These are phyloP conservation scores for Hyles vespertilio DNA, from an alignment of 1,140 invertebrate species.

Conservation along the genomic window DNA sequence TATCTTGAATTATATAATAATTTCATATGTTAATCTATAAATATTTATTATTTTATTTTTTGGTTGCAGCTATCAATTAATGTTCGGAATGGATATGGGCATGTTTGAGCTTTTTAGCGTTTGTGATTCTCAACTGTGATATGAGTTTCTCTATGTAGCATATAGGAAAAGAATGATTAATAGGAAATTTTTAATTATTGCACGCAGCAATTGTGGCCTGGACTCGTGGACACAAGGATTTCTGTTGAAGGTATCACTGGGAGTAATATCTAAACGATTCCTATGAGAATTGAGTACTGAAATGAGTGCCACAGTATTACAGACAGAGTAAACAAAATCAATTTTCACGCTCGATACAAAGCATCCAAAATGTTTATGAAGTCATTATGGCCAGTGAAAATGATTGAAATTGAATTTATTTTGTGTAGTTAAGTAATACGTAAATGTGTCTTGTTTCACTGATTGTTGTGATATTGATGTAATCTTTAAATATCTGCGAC, in stretches of 20 bases:
- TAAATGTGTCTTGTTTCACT: too few relatives aligned
- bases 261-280: conserved; percentile 56
- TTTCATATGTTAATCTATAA: conserved; percentile 18
- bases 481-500: background rate
- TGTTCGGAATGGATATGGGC: conserved; percentile 70
- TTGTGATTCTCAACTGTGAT: conserved; percentile 67
- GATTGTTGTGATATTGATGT: conserved; percentile 3
- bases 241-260: conserved; percentile 71
- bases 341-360: background rate
- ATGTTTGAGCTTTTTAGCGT: conserved; percentile 65
- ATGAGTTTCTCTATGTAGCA: conserved; percentile 50
- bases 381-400: conserved; percentile 9
- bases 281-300: background rate
- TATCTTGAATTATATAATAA: conserved; percentile 4
- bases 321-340: background rate
- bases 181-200: conserved; percentile 61
- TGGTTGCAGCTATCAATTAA: conserved; percentile 71
- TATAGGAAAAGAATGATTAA: conserved; percentile 38
- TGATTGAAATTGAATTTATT: conserved; percentile 5
- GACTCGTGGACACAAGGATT: conserved; percentile 70
- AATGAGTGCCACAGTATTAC: conserved; percentile 1
- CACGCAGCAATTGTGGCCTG: conserved; percentile 73
- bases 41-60: conserved; percentile 32
- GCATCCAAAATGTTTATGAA: background rate
- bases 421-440: conserved; percentile 3